These are phyloP conservation scores for Phrynocephalus vlangalii DNA, from an alignment of 2,797 vertebrate species.

Conservation along the genomic window DNA sequence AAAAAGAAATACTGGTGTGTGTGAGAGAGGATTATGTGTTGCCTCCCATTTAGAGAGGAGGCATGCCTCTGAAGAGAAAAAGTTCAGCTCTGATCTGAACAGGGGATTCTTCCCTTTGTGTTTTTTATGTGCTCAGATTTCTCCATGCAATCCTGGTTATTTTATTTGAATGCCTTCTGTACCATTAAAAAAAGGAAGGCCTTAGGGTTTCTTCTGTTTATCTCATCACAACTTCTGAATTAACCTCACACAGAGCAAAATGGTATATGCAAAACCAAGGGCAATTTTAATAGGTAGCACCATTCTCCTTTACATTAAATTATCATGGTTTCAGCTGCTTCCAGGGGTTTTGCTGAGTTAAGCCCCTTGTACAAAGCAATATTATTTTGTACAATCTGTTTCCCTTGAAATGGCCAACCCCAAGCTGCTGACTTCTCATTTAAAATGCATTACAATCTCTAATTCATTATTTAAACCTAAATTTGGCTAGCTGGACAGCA, in stretches of 20 bases:
- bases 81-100: no score
- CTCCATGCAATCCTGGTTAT: constrained; percentile 16
- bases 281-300: constrained; percentile 73
- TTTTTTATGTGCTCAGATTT: not conserved
- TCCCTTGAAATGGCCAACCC: constrained; percentile 59
- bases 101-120: no score
- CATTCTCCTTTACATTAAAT: constrained; percentile 72
- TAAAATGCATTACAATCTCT: constrained; percentile 62
- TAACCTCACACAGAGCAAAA: constrained; percentile 68
- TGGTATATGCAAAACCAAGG: constrained; percentile 66
- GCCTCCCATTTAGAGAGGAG: not conserved
- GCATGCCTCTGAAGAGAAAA: not conserved
- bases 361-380: constrained; percentile 67
- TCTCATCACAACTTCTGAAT: constrained; percentile 66
- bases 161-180: constrained; percentile 23
- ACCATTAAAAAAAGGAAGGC: constrained; percentile 29
- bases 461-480: constrained; percentile 62
- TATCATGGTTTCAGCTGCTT: constrained; percentile 63
- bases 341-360: constrained; percentile 71
- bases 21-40: not conserved
- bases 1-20: no score
- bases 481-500: constrained; percentile 46
- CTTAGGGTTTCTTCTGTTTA: constrained; percentile 62
- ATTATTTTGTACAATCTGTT: constrained; percentile 58
- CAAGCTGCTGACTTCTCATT: constrained; percentile 25